Evolutionary conservation across 2,797 vertebrate genomes (phyloP).

Genomic region (Danio aesculapii): DNA sequence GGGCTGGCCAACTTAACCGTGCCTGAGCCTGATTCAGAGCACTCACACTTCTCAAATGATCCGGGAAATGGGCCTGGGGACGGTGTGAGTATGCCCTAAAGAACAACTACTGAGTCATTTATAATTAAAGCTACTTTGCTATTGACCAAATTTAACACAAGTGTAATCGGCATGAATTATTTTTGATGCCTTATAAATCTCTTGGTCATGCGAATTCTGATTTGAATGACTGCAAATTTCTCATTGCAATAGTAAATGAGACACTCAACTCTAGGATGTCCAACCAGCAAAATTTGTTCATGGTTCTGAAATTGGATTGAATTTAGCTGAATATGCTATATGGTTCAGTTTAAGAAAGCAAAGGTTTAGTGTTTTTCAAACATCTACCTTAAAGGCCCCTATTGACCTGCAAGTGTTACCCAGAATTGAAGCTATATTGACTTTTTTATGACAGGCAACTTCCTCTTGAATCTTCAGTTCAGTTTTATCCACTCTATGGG

Average conservation of each 20-base stretch:
- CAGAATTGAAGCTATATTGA: constrained; percentile 22
- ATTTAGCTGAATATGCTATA: background rate
- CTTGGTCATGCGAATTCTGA: background rate
- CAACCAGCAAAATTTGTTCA: background rate
- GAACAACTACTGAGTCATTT: too few relatives aligned
- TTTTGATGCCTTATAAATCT: too few relatives aligned
- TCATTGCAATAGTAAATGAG: too few relatives aligned
- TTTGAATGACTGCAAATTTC: too few relatives aligned
- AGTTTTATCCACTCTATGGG: background rate
- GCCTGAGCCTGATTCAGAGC: too few relatives aligned
- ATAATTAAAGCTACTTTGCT: too few relatives aligned
- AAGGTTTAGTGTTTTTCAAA: background rate
- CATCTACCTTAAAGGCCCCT: background rate
- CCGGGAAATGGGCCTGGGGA: too few relatives aligned
- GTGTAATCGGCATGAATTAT: too few relatives aligned
- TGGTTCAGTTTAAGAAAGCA: background rate
- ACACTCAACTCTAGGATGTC: background rate
- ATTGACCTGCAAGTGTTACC: background rate
- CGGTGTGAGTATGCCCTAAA: too few relatives aligned
- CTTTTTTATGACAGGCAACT: background rate
- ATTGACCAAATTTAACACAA: too few relatives aligned
- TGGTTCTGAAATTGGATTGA: background rate
- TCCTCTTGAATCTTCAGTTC: constrained; percentile 9
- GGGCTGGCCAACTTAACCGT: too few relatives aligned
- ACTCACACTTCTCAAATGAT: too few relatives aligned